phyloP scores from a whole-genome alignment of 2,113 vertebrate genomes.

The Recurvirostra avosetta region DNA sequence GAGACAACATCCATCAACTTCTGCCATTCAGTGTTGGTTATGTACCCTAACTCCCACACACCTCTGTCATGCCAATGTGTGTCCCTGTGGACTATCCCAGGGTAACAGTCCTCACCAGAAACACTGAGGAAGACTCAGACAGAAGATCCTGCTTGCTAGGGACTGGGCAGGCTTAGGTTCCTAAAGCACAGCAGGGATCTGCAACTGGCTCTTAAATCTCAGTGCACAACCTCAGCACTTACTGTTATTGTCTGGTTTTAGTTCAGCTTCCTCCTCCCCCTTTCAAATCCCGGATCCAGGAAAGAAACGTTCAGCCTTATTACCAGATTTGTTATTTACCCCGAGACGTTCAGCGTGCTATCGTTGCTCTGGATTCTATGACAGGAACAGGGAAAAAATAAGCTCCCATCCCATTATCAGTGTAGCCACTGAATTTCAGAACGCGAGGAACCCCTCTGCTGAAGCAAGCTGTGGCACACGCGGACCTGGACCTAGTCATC shows the following conservation, averaged over 20 bases:
- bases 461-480: accelerated
- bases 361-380: background rate
- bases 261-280: background rate
- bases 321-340: background rate
- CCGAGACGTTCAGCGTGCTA: background rate
- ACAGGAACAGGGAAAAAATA: background rate
- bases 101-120: background rate
- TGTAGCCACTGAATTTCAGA: background rate
- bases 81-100: background rate
- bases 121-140: background rate
- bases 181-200: background rate
- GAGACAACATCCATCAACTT: background rate
- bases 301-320: background rate
- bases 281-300: background rate
- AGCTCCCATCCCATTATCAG: background rate
- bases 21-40: background rate
- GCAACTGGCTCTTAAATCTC: background rate
- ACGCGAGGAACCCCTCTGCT: accelerated
- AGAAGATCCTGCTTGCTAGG: background rate
- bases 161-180: background rate
- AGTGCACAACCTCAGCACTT: accelerated
- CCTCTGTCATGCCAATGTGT: accelerated
- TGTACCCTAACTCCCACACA: background rate
- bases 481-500: background rate
- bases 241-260: background rate